Evolutionary conservation across 2,113 vertebrate genomes (phyloP).

Genomic region (Bungarus multicinctus): DNA sequence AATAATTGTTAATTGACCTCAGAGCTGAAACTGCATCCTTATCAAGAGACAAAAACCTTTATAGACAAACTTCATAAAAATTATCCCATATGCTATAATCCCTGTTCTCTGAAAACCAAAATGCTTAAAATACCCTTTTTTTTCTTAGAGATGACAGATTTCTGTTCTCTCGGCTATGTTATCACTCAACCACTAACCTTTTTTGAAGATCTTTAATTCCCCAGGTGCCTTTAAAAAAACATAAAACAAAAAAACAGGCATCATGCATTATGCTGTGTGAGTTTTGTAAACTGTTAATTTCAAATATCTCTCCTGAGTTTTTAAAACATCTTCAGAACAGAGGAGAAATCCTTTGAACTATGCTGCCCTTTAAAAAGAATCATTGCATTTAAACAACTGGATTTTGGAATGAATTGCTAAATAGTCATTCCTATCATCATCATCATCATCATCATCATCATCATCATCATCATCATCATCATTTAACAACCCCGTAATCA

Average conservation of each 20-base stretch:
- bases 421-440: background rate
- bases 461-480: too few species aligned
- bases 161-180: background rate
- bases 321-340: background rate
- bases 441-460: too few species aligned
- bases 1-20: background rate
- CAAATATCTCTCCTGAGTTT: background rate
- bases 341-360: background rate
- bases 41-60: background rate
- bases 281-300: background rate
- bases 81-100: too few species aligned
- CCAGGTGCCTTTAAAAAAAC: background rate
- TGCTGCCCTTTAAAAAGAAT: background rate
- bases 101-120: background rate
- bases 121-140: background rate
- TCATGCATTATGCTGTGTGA: rapidly evolving
- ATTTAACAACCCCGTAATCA: too few species aligned
- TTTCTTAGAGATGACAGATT: background rate
- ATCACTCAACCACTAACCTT: background rate
- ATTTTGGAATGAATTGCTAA: rapidly evolving
- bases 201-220: background rate
- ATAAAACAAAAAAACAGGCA: background rate
- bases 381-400: background rate
- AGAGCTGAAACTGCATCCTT: background rate
- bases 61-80: background rate